A percentile compares a stretch with the other conserved stretches of the same genome.
phyloP scores from a whole-genome alignment of 2,113 vertebrate genomes.

The Brienomyrus longianalis region DNA sequence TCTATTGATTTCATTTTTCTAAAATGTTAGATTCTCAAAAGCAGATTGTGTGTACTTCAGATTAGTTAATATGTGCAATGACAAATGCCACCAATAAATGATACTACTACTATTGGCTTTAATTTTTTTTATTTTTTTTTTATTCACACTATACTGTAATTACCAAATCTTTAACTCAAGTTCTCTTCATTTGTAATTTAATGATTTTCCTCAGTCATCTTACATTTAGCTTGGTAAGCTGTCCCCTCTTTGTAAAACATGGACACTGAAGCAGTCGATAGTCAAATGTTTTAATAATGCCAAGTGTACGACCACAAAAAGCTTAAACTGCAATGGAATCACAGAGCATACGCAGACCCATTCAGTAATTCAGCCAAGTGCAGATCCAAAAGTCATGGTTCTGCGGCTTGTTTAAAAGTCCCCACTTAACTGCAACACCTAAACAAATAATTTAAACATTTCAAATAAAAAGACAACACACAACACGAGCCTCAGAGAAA shows the following conservation, averaged over 20 bases:
- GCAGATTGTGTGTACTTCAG: background rate
- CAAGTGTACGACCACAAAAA: slow-evolving; percentile 12
- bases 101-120: background rate
- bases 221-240: background rate
- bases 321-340: slow-evolving; percentile 10
- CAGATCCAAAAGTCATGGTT: background rate
- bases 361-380: slow-evolving; percentile 3
- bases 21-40: background rate
- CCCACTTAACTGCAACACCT: slow-evolving; percentile 1
- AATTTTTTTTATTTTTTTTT: background rate
- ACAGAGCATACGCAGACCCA: background rate
- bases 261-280: slow-evolving; percentile 5
- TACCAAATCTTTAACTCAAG: background rate
- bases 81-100: background rate
- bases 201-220: background rate
- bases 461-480: background rate
- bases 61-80: background rate
- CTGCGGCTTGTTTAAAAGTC: background rate
- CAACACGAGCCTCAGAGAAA: background rate
- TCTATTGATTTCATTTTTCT: background rate
- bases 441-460: slow-evolving; percentile 4
- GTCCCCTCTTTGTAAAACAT: background rate
- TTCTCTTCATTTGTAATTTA: background rate
- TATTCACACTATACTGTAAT: background rate
- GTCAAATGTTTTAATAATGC: slow-evolving; percentile 25